phyloP scores from a whole-genome alignment of 2,113 vertebrate genomes.

The Climacteris rufus region DNA sequence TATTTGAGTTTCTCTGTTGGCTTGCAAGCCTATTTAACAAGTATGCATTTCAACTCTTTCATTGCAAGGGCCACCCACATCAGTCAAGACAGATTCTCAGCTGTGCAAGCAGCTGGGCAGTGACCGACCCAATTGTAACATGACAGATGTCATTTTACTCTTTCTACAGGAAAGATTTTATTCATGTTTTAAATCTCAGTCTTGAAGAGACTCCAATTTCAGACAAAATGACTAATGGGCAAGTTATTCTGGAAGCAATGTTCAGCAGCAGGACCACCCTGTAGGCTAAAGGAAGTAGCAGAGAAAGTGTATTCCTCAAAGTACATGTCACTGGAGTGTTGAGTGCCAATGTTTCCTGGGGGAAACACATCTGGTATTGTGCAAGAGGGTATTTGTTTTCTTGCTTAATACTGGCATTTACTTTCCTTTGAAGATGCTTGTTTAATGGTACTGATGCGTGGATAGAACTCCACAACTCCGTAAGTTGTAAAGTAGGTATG shows the following conservation, averaged over 20 bases:
- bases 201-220: neutral
- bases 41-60: neutral
- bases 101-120: neutral
- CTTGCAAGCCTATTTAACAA: neutral
- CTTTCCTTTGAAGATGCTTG: neutral
- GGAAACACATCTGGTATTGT: neutral
- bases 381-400: neutral
- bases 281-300: neutral
- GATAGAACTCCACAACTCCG: too few species aligned
- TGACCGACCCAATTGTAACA: neutral
- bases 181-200: neutral
- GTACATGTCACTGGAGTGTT: neutral
- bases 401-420: neutral
- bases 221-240: neutral
- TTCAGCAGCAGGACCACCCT: neutral
- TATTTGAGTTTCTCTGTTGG: neutral
- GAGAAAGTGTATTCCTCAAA: neutral
- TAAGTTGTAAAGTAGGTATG: too few species aligned
- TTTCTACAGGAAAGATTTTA: neutral
- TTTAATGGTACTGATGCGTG: neutral
- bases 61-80: neutral
- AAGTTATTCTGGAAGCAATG: neutral
- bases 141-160: neutral
- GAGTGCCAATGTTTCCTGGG: neutral
- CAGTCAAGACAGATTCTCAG: neutral